Percentiles rank a stretch among this genome's conserved stretches.
Conservation (phyloP, 2,113 vertebrate species). For the Nymphicus hollandicus region DNA sequence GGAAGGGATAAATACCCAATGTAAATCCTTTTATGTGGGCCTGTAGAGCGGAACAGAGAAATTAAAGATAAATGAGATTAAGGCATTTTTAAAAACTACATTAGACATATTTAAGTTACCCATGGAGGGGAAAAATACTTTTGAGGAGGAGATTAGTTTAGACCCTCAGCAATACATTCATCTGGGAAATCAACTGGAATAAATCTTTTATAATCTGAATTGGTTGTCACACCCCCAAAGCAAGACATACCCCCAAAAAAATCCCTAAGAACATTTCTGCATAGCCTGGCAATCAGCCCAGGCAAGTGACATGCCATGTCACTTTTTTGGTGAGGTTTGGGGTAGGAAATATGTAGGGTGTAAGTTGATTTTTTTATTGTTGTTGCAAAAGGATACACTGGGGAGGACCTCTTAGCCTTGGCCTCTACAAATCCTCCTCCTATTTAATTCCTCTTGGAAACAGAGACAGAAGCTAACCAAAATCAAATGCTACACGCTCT, state of each 20-base stretch:
- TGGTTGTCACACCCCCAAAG: neutral
- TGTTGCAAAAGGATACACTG: neutral
- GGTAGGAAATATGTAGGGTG: neutral
- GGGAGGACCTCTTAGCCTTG: neutral
- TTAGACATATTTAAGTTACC: conserved; percentile 25
- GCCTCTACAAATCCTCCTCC: neutral
- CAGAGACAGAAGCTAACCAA: neutral
- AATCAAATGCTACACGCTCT: neutral
- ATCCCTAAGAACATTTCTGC: neutral
- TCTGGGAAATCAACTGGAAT: conserved; percentile 2
- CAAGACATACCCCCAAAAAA: neutral
- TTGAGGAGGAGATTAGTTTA: conserved; percentile 17
- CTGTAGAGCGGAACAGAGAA: conserved; percentile 38
- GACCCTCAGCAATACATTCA: neutral
- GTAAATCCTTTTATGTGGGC: conserved; percentile 45
- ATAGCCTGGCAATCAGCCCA: neutral
- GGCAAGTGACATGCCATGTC: neutral
- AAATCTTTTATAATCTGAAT: conserved; percentile 6
- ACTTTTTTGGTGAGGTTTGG: neutral
- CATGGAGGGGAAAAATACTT: neutral
- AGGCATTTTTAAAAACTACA: conserved; percentile 4
- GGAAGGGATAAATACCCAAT: conserved; percentile 29
- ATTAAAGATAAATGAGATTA: conserved; percentile 64
- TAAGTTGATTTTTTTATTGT: neutral
- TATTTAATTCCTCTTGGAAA: neutral